These are phyloP conservation scores for Aromia moschata DNA, from an alignment of 2,888 invertebrate species.

Conservation along the genomic window DNA sequence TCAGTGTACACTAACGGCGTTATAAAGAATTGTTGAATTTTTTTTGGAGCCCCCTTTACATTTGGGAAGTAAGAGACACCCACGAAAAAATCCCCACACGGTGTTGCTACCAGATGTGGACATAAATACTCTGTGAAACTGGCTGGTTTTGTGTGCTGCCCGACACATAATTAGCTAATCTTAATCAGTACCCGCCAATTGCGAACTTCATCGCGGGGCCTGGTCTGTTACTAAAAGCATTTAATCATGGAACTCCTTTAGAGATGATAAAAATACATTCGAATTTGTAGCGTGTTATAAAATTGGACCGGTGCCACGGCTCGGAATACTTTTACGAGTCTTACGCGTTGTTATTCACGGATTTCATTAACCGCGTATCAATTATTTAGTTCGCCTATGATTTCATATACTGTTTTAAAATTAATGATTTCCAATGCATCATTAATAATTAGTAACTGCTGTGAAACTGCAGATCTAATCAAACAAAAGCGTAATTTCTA, in stretches of 20 bases:
- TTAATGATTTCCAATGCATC: too few relatives aligned
- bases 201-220: neutral
- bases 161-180: constrained; percentile 7
- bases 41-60: too few relatives aligned
- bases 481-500: too few relatives aligned
- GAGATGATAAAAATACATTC: constrained; percentile 11
- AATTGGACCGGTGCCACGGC: constrained; percentile 20
- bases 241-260: constrained; percentile 11
- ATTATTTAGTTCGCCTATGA: constrained; percentile 13
- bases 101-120: constrained; percentile 2
- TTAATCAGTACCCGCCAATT: constrained; percentile 1
- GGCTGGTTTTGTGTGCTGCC: constrained; percentile 7
- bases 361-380: constrained; percentile 15
- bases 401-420: too few relatives aligned
- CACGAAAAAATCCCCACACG: too few relatives aligned
- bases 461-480: too few relatives aligned
- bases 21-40: too few relatives aligned
- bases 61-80: too few relatives aligned
- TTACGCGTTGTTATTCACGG: constrained; percentile 10
- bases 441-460: too few relatives aligned
- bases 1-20: too few relatives aligned
- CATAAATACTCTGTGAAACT: neutral
- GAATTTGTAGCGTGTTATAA: neutral
- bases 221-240: neutral
- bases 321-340: constrained; percentile 19